Evolutionary conservation across 1,140 invertebrate species (phyloP).

Genomic region (Hydropsyche tenuis): DNA sequence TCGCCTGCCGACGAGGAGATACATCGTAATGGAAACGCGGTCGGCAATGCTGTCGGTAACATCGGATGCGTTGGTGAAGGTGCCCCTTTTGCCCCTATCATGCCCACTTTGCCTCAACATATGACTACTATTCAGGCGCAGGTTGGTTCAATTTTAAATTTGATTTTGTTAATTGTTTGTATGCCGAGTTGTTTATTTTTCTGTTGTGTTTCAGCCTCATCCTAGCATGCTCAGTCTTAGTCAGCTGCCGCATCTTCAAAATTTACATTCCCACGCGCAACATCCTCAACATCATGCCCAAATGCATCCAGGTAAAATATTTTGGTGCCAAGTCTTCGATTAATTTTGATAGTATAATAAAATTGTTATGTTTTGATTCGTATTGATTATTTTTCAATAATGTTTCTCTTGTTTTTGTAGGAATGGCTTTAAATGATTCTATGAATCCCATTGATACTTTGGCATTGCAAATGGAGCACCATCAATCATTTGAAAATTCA

Average conservation of each 20-base stretch:
- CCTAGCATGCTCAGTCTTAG: constrained; percentile 60
- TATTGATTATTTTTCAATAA: constrained; percentile 5
- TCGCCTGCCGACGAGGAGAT: constrained; percentile 87
- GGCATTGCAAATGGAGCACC: constrained; percentile 64
- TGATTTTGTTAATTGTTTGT: background rate
- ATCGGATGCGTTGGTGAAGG: constrained; percentile 66
- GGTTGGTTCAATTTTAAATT: constrained; percentile 52
- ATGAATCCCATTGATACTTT: constrained; percentile 64
- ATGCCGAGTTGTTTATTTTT: background rate
- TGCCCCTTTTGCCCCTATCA: constrained; percentile 65
- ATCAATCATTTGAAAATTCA: constrained; percentile 62
- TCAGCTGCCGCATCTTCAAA: constrained; percentile 62
- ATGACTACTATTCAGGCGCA: constrained; percentile 61
- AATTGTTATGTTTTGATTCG: constrained; percentile 4
- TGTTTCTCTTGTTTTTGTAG: constrained; percentile 54
- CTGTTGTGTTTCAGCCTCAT: constrained; percentile 62
- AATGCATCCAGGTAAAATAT: constrained; percentile 62
- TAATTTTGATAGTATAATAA: too few relatives aligned
- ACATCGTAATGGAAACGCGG: constrained; percentile 60
- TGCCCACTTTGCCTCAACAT: constrained; percentile 63
- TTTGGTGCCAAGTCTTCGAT: too few relatives aligned
- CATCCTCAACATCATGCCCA: constrained; percentile 68
- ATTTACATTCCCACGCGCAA: constrained; percentile 70
- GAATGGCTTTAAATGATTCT: constrained; percentile 62
- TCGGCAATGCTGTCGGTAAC: constrained; percentile 59